Evolutionary conservation across 2,888 invertebrate species (phyloP), one percentile per base, ranked within the genome.

Genomic region (Sympetrum striolatum): DNA sequence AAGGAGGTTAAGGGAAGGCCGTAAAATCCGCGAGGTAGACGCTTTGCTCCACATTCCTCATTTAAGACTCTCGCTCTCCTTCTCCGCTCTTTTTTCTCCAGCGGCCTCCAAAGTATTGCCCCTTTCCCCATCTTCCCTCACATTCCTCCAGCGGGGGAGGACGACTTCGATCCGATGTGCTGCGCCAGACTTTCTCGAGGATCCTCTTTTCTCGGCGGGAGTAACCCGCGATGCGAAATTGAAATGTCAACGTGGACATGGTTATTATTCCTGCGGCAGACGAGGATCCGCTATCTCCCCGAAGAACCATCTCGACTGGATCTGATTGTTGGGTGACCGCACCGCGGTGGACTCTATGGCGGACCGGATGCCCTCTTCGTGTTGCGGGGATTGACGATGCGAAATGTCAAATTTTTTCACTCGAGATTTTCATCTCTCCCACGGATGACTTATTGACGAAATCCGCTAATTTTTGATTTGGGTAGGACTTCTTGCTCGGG

Each of bases 211-310:
- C 2, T 64, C 64, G 35, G 0, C 35, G 22, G 22, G 82, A 35
- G 37, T 6, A 18, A 35, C 58, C 82, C 31, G 10, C 39, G 82
- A 60, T 18, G 58, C 58, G 58, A 60, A 82, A 82, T 82, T 82
- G 82, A 82, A 82, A 82, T 82, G 82, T 82, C 82, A 82, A 82
- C 81, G 81, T 81, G 48, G 81, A 81, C 82, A 64, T 35, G 82
- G 58, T 18, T 60, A 58, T 58, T 82, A 82, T 82, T 82, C 82
- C 58, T 58, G 58, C 35, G 14, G 35, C 18, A 58, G 35, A 31
- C 6, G 58, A 5, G 44, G 53, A 44, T 25, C 31, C 31, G 10
- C 25, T 5, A n/a, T 58, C 53, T 25, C 82, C 31, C 35, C 18
- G 22, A 1, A 6, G 18, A 22, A 8, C 18, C 14, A 25, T 35